phyloP scores from a whole-genome alignment of 2,113 vertebrate species.

The Gracilinanus agilis region DNA sequence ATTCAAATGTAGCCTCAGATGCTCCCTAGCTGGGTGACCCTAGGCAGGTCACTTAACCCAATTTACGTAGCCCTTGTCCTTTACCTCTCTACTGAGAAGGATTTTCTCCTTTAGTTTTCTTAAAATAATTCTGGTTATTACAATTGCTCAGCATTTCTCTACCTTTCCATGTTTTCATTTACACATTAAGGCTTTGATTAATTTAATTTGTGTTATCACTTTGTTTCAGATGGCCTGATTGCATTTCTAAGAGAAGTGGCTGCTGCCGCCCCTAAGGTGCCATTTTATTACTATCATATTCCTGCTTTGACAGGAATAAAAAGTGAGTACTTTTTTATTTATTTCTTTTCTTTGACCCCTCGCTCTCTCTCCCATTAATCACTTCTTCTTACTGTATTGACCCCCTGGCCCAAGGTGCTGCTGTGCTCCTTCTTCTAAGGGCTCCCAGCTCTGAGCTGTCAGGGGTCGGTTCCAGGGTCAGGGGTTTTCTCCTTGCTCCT shows the following conservation, averaged over 20 bases:
- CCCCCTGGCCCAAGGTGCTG: background rate
- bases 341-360: background rate
- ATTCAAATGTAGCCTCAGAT: too few species aligned
- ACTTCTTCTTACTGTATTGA: background rate
- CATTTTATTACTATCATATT: slow-evolving; percentile 97
- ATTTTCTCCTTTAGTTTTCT: background rate
- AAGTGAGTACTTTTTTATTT: slow-evolving; percentile 83
- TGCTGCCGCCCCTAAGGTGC: slow-evolving; percentile 87
- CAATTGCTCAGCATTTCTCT: background rate
- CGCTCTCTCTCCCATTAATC: background rate
- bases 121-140: background rate
- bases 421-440: background rate
- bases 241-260: slow-evolving; percentile 90
- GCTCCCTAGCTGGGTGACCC: too few species aligned
- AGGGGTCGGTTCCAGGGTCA: background rate
- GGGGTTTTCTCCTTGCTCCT: background rate
- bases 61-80: background rate
- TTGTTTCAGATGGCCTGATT: slow-evolving; percentile 87
- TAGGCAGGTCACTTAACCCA: too few species aligned
- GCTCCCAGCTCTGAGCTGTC: background rate
- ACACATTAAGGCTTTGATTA: background rate
- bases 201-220: slow-evolving; percentile 19
- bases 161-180: background rate
- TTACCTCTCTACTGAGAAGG: background rate
- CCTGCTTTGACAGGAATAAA: slow-evolving; percentile 91